Base-by-base conservation (phyloP, 2,888 invertebrate species). In the Bibio marci region DNA sequence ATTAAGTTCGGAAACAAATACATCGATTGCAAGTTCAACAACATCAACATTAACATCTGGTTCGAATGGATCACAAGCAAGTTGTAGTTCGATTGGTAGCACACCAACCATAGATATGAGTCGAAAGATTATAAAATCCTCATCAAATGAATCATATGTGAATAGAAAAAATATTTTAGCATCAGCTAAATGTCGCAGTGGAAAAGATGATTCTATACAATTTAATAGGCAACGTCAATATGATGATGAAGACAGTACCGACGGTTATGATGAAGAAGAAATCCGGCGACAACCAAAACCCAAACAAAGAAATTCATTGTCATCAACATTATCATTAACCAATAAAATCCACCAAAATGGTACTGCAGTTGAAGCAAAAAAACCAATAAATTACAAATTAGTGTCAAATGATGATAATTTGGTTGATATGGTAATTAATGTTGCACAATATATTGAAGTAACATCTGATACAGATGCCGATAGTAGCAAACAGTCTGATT, bases 111-210 rank as follows among this genome's bases (percentile, higher is more conserved):
- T 73, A 52, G 70, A 72, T 51, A 67, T 71, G 48, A 71, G 67
- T 60, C 72, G 65, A 49, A 69, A 82, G 48, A 71, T 85, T 48
- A 65, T 85, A 38, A 87, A 83, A 59, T 70, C 77, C 2, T 76
- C 77, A 48, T 83, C 80, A 51, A 78, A 82, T 31, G 85, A 85
- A 57, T 82, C 82, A 2, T 47, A 53, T 12, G 76, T 83, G 45
- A 87, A 86, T 57, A 70, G 87, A 38, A 80, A 85, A 59, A 87
- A 86, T 56, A 86, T 88, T 47, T 64, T 88, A 38, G 82, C 86
- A 17, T 86, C 85, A 35, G 85, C 87, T 1, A 80, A 82, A 59
- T 82, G 81, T 55, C 73, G 86, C 51, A 85, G 82, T 56, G 87
- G 85, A 7, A 70, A 76, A 48, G 80, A 81, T 56, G 65, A 74